Evolutionary conservation across 1,140 invertebrate genomes (phyloP).

Genomic region (Pseudomyrmex cubaensis): DNA sequence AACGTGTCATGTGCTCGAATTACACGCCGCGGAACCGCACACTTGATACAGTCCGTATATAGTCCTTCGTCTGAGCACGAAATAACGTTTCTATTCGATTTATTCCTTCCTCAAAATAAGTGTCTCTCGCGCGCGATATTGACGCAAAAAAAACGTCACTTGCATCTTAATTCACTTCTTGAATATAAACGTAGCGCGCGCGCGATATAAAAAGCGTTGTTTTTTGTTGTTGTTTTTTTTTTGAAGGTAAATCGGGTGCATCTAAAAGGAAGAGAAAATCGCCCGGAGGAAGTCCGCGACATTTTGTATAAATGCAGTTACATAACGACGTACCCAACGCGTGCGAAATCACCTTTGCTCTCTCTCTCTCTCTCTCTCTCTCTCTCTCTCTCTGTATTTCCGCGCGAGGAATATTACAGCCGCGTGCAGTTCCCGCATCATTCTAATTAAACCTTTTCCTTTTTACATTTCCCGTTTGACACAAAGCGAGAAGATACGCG

Average conservation of each 20-base stretch:
- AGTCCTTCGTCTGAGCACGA: no score
- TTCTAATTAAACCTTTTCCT: slow-evolving; percentile 56
- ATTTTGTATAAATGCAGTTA: slow-evolving; percentile 45
- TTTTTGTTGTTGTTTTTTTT: no score
- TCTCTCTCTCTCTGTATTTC: slow-evolving; percentile 31
- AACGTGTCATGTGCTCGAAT: slow-evolving; percentile 43
- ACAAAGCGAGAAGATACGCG: background rate
- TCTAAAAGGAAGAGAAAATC: background rate
- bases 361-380: slow-evolving; percentile 27
- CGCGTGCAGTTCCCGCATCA: slow-evolving; percentile 32
- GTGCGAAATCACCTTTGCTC: slow-evolving; percentile 47
- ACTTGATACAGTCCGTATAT: slow-evolving; percentile 16
- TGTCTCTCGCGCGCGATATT: background rate
- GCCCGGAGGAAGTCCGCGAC: slow-evolving; percentile 11
- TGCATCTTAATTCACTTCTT: slow-evolving; percentile 30
- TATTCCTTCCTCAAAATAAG: background rate
- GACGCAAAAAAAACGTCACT: background rate
- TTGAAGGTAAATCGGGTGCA: background rate
- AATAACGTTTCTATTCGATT: slow-evolving; percentile 21
- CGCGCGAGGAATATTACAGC: slow-evolving; percentile 35
- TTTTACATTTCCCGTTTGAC: background rate
- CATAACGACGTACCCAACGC: slow-evolving; percentile 25
- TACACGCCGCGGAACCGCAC: slow-evolving; percentile 18
- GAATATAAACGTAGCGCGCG: background rate
- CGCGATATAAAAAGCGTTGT: background rate